A percentile compares a stretch with the other conserved stretches of the same genome.
These are phyloP conservation scores for Hydrozoanthus gracilis DNA, from an alignment of 92 coral and sea anemone genomes.

Conservation along the genomic window DNA sequence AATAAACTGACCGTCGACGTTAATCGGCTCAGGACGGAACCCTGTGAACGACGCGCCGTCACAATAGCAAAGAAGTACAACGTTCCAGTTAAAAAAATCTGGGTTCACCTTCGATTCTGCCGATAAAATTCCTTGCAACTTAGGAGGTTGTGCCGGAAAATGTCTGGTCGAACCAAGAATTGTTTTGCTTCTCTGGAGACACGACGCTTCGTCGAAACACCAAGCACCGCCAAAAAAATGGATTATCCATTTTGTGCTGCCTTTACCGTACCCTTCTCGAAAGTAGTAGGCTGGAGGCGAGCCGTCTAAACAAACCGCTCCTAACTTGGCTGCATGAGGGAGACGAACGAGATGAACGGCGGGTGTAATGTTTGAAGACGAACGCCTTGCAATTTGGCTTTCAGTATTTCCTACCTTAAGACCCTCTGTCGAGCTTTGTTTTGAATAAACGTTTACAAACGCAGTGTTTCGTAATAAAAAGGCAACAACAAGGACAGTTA, in stretches of 20 bases:
- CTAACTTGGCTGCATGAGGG: slow-evolving; percentile 68
- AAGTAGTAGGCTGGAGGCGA: slow-evolving; percentile 88
- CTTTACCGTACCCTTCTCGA: slow-evolving; percentile 77
- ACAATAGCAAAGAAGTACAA: slow-evolving; percentile 81
- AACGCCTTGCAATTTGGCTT: slow-evolving; percentile 11
- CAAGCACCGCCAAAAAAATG: slow-evolving; percentile 95
- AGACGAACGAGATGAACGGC: slow-evolving; percentile 41
- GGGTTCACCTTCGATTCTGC: slow-evolving; percentile 69
- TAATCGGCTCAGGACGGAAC: slow-evolving; percentile 75
- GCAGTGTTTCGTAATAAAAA: slow-evolving; percentile 86
- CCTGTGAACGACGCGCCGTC: slow-evolving; percentile 92
- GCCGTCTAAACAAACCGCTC: slow-evolving; percentile 90
- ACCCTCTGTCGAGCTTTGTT: slow-evolving; percentile 16
- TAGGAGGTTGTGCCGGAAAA: slow-evolving; percentile 82
- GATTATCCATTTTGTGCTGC: slow-evolving; percentile 77
- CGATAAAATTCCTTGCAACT: slow-evolving; percentile 84
- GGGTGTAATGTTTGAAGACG: slow-evolving; percentile 7
- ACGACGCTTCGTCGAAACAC: slow-evolving; percentile 88
- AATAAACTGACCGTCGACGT: slow-evolving; percentile 69
- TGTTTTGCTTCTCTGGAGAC: slow-evolving; percentile 85
- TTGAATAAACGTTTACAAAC: slow-evolving; percentile 80
- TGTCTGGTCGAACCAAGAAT: slow-evolving; percentile 76
- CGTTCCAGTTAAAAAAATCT: slow-evolving; percentile 87
- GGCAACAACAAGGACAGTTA: slow-evolving; percentile 77
- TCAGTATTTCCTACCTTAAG: slow-evolving; percentile 6